Base-by-base conservation (phyloP, 2,888 invertebrate species). In the Dicyrtomina minuta region DNA sequence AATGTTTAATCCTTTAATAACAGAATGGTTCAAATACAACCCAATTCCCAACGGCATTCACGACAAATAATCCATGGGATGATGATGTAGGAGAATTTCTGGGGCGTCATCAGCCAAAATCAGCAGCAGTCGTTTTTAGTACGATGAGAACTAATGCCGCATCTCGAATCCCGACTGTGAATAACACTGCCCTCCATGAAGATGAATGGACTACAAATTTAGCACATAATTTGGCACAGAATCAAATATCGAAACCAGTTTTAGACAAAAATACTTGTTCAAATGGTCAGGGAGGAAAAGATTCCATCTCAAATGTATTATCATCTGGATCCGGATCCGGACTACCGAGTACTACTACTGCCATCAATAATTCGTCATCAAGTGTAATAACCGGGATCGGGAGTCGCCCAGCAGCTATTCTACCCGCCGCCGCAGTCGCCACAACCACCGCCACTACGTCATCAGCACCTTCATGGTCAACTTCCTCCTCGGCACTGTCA, bases 61-160 rank as follows among this genome's bases (percentile, higher is more conserved):
- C 76, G 43, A 78, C 76, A 43, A 75, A 74, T 60, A 77, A 76
- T 62, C 78, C 78, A 6, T 78, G 78, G 78, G 77, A 78, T 51
- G 77, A 77, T 27, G 78, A 78, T 61, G 69, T 75, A 12, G 74
- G 72, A 51, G 22, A 17, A 53, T 26, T 24, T 43, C 13, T 26
- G 3, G 33, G 33, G 8, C 33, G 33, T 3, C 4, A 3, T 33
- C 4, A 8, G 33, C 33, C 33, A 3, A 33, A 33, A 8, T 5
- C 33, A 5, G 33, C 8, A 8, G 4, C 33, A 3, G 33, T 33
- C 33, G 33, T 33, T 8, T 33, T 33, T 33, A 33, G 8, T 33
- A 33, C 4, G 3, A 33, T 33, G 33, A 3, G 33, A 33, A 33
- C 3, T 8, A 33, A 33, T 33, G 33, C 33, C 8, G 33, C 33